phyloP scores from a whole-genome alignment of 2,888 invertebrate species.

The Lomographa bimaculata region DNA sequence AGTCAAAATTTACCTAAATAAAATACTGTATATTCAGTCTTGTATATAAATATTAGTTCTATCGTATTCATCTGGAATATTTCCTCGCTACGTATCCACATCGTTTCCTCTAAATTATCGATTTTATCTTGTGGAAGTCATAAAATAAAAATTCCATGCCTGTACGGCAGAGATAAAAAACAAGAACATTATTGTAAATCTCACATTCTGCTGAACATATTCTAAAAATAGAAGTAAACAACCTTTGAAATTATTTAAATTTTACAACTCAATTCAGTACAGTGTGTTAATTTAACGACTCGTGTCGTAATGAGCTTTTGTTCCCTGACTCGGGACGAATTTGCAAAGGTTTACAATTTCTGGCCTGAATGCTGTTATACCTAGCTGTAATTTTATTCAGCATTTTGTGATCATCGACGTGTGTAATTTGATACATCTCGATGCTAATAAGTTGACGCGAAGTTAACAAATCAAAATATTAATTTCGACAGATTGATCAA shows the following conservation, averaged over 20 bases:
- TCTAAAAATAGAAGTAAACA: conserved; percentile 10
- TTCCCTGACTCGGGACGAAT: conserved; percentile 47
- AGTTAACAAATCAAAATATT: too few species aligned
- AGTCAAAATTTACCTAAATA: too few species aligned
- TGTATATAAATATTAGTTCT: too few species aligned
- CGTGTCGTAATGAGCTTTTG: conserved; percentile 57
- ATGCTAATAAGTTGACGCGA: too few species aligned
- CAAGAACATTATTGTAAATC: conserved; percentile 7
- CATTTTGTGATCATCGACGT: too few species aligned
- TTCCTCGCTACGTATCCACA: too few species aligned
- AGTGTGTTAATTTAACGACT: conserved; percentile 63
- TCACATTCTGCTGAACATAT: background rate
- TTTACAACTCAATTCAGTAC: conserved; percentile 47
- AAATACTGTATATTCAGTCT: too few species aligned
- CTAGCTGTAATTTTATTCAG: conserved; percentile 30
- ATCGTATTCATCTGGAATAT: too few species aligned
- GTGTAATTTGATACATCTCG: too few species aligned
- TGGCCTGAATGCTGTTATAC: conserved; percentile 64
- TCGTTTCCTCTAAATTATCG: conserved; percentile 1
- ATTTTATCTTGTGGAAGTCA: conserved; percentile 6
- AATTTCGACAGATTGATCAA: too few species aligned
- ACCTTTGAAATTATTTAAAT: conserved; percentile 24
- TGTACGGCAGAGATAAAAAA: conserved; percentile 1
- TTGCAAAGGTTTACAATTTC: conserved; percentile 54
- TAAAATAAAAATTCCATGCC: conserved; percentile 6